Evolutionary conservation across 2,797 vertebrate genomes (phyloP).

Genomic region (Cygnus olor): DNA sequence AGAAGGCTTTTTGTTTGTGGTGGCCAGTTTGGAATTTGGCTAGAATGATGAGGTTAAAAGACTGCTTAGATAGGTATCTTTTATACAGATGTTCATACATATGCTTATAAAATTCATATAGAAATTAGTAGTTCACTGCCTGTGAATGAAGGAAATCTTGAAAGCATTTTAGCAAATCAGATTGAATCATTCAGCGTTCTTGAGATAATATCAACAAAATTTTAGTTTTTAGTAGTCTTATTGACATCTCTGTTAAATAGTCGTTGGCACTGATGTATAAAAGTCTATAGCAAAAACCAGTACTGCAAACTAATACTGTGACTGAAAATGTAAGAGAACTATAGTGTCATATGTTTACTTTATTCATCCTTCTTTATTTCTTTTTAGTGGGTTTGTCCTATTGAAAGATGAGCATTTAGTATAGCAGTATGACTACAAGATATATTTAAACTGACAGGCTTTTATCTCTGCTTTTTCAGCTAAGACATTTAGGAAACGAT

Average conservation of each 20-base stretch:
- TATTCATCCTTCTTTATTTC: neutral
- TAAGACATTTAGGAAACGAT: slow-evolving; percentile 96
- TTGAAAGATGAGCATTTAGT: neutral
- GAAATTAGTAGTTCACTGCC: neutral
- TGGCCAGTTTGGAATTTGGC: neutral
- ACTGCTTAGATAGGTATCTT: neutral
- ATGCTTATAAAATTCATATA: neutral
- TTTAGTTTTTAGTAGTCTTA: neutral
- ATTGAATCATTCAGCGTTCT: neutral
- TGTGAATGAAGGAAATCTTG: neutral
- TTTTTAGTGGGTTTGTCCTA: neutral
- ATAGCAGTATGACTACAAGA: neutral
- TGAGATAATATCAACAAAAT: neutral
- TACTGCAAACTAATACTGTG: neutral
- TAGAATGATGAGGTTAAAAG: neutral
- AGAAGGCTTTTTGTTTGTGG: neutral
- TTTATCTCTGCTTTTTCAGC: slow-evolving; percentile 77
- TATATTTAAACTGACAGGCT: neutral
- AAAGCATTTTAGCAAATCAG: neutral
- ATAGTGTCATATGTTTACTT: neutral
- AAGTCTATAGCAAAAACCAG: neutral
- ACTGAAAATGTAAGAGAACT: neutral
- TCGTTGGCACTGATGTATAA: neutral
- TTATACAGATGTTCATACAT: neutral
- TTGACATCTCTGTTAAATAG: neutral